Base-by-base conservation (phyloP, 2,888 invertebrate species). In the Drosophila demipolita region DNA sequence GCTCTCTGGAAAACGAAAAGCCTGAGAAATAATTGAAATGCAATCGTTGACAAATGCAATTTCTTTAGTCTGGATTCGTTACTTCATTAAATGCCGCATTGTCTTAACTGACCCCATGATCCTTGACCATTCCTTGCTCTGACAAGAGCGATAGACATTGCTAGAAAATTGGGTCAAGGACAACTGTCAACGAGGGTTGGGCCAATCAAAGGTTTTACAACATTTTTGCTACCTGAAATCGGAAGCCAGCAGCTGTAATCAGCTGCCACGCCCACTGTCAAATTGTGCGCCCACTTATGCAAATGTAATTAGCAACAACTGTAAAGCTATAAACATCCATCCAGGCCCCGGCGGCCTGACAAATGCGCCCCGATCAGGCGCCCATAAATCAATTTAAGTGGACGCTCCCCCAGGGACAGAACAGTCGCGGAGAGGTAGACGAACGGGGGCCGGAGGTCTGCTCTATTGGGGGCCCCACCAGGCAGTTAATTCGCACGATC, bases 381-480 rank as follows among this genome's bases (percentile, higher is more conserved):
- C 66, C 64, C 91, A 90, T 91, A 92, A 92, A 91, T 91, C 91
- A 92, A 89, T 90, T 81, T 83, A 91, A 88, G 76, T 91, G 91
- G 91, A 57, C 57, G 75, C 89, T 82, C 75, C 81, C 83, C 75
- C 86, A 77, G 23, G 48, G 29, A 32, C 36, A n/a, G 32, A 15
- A 4, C 4, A 8, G 23, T 8, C 45, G 8, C 20, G 29, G 57
- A 38, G 9, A 6, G 42, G n/a, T 11, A 15, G 9, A 17, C 8
- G 20, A 20, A 20, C 29, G 29, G 45, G 17, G 49, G 20, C 23
- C 23, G 11, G 17, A 2, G 23, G 5, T 45, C 45, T 45, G 45
- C 45, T 23, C 45, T 45, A 45, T 45, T 45, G 32, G 17, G n/a
- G 45, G 38, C n/a, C 61, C 52, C 49, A 33, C 36, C 40, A 45